phyloP scores from a whole-genome alignment of 2,113 vertebrate genomes.

The Sphaerodactylus townsendi region DNA sequence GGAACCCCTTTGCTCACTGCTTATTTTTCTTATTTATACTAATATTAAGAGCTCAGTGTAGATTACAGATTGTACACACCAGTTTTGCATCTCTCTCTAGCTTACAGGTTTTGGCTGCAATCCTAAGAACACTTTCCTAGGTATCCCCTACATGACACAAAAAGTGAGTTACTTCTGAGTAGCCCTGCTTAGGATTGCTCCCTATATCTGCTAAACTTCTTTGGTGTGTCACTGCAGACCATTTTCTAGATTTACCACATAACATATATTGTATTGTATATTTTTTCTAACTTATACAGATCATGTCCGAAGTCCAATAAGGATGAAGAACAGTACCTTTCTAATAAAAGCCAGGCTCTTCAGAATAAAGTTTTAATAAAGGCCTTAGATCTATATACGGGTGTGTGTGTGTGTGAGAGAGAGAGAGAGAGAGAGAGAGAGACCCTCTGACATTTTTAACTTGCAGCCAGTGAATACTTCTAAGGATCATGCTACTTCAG shows the following conservation, averaged over 20 bases:
- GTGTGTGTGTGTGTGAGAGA: rapidly evolving
- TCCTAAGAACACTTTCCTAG: no score
- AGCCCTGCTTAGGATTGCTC: background rate
- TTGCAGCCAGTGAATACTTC: background rate
- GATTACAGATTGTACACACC: background rate
- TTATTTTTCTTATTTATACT: background rate
- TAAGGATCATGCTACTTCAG: background rate
- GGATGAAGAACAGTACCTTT: background rate
- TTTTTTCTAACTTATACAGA: background rate
- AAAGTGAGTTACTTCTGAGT: no score
- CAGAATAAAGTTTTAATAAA: background rate
- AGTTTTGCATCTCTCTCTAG: no score
- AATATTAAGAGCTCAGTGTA: background rate
- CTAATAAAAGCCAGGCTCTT: background rate
- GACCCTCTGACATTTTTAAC: constrained; percentile 2
- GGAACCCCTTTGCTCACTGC: background rate
- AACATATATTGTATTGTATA: background rate
- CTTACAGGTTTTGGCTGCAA: no score
- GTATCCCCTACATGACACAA: no score
- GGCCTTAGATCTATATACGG: background rate
- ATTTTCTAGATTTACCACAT: background rate
- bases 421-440: background rate
- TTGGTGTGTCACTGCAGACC: background rate
- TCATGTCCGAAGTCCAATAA: background rate
- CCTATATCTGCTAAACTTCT: no score